A percentile compares a stretch with the other conserved stretches of the same genome.
Conservation (phyloP, 1,140 invertebrate genomes). For the Drosophila bocki region DNA sequence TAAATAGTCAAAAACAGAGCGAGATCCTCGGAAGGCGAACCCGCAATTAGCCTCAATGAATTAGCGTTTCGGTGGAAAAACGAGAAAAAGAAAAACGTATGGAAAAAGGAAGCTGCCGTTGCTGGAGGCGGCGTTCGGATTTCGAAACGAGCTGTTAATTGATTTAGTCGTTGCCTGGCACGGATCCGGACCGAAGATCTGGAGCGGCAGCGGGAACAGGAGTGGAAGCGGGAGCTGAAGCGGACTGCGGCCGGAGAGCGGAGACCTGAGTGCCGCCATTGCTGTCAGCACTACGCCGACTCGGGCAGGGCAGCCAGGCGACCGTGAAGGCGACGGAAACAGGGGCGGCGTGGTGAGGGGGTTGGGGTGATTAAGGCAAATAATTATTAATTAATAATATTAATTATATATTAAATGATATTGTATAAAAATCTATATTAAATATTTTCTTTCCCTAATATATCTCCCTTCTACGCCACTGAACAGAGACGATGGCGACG, state of each 20-base stretch:
- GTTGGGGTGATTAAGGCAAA: not conserved
- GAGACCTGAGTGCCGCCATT: slow-evolving; percentile 74
- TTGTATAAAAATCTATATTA: no score
- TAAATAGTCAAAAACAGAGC: slow-evolving; percentile 58
- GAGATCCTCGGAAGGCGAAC: slow-evolving; percentile 50
- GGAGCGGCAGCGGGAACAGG: not conserved
- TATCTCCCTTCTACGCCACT: not conserved
- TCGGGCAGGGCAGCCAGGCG: slow-evolving; percentile 39
- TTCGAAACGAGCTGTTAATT: slow-evolving; percentile 81
- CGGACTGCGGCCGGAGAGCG: slow-evolving; percentile 2
- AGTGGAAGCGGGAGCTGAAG: not conserved
- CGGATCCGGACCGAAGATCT: slow-evolving; percentile 21
- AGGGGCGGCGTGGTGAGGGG: slow-evolving; percentile 1
- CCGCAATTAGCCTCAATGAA: slow-evolving; percentile 64
- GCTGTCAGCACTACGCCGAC: slow-evolving; percentile 69
- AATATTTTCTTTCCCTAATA: not conserved
- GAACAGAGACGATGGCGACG: slow-evolving; percentile 37
- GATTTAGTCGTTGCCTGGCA: slow-evolving; percentile 75
- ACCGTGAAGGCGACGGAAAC: slow-evolving; percentile 67
- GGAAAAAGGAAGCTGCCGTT: slow-evolving; percentile 53
- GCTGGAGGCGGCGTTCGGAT: slow-evolving; percentile 61
- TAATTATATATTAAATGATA: no score
- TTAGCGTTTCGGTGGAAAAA: slow-evolving; percentile 56
- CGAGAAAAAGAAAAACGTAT: slow-evolving; percentile 4
- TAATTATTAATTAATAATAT: not conserved